These are phyloP conservation scores for Isaurus tuberculatus DNA, from an alignment of 92 coral and sea anemone genomes.

Conservation along the genomic window DNA sequence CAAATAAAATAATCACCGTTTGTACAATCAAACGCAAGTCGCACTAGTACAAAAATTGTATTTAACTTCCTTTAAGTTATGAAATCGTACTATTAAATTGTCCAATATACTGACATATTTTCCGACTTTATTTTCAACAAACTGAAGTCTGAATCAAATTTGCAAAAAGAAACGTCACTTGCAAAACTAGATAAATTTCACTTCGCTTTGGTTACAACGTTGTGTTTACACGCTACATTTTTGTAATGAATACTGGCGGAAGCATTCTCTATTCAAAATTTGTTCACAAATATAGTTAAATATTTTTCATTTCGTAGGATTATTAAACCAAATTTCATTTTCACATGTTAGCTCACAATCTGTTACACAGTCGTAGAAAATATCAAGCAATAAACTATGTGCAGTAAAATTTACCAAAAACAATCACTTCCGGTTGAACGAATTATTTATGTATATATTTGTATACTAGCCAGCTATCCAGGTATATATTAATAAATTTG, in stretches of 20 bases:
- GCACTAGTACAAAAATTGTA: neutral
- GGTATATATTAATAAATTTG: too few relatives aligned
- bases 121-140: neutral
- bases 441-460: too few relatives aligned
- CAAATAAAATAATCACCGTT: neutral
- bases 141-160: constrained; percentile 1
- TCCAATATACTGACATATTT: neutral
- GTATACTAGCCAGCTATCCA: too few relatives aligned
- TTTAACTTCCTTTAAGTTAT: too few relatives aligned
- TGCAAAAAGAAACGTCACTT: constrained; percentile 9
- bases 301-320: constrained; percentile 2
- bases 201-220: constrained; percentile 21
- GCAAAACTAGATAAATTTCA: constrained; percentile 18
- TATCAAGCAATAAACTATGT: too few relatives aligned
- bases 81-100: neutral
- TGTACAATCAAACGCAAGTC: neutral
- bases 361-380: too few relatives aligned
- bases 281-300: constrained; percentile 1
- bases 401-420: too few relatives aligned
- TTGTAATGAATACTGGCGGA: constrained; percentile 3
- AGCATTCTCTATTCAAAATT: neutral
- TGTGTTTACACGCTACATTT: neutral
- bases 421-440: too few relatives aligned
- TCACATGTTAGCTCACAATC: too few relatives aligned
- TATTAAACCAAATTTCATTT: constrained; percentile 2